phyloP scores from a whole-genome alignment of 2,888 invertebrate species.

The Nymphalis c-album region DNA sequence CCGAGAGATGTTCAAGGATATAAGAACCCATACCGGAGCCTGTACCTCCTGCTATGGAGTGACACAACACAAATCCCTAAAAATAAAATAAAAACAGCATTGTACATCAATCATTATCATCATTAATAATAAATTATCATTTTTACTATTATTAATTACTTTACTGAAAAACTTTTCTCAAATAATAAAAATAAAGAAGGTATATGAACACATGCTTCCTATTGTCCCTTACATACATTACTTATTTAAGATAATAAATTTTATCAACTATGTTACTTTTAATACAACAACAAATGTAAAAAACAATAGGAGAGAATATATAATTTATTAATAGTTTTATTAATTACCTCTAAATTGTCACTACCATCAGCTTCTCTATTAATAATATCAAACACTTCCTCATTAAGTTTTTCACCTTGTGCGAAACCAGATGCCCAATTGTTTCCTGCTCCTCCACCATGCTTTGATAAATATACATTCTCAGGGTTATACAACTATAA shows the following conservation, averaged over 20 bases:
- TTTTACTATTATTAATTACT: too few species aligned
- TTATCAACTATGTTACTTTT: too few species aligned
- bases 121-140: too few species aligned
- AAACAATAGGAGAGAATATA: background rate
- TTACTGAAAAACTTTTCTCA: too few species aligned
- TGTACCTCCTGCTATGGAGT: conserved; percentile 99
- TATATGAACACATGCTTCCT: too few species aligned
- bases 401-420: conserved; percentile 95
- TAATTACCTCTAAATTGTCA: conserved; percentile 93
- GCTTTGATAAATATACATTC: conserved; percentile 97
- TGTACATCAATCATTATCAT: too few species aligned
- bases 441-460: conserved; percentile 99
- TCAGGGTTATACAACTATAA: conserved; percentile 96
- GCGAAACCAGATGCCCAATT: conserved; percentile 99
- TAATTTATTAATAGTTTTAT: background rate
- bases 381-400: conserved; percentile 98
- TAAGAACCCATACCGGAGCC: conserved; percentile 99
- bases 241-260: too few species aligned
- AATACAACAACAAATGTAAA: too few species aligned
- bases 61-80: conserved; percentile 97
- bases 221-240: too few species aligned
- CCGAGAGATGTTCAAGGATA: conserved; percentile 92
- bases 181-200: too few species aligned
- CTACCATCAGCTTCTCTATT: conserved; percentile 99
- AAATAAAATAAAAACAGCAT: conserved; percentile 2